Evolutionary conservation across 2,888 invertebrate genomes (phyloP).

Genomic region (Melanchra persicariae): DNA sequence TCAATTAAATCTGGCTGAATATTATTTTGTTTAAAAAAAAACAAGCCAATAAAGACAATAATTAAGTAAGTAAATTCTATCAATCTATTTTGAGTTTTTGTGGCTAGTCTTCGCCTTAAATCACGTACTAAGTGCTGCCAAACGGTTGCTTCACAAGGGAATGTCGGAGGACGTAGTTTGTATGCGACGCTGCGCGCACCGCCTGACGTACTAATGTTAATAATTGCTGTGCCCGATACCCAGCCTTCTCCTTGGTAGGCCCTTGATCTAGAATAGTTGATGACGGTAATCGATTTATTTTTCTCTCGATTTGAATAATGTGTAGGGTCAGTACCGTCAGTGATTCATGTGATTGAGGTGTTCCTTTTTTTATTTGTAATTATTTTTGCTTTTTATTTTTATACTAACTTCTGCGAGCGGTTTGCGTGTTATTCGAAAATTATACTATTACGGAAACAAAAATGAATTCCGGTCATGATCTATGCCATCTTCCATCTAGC

Average conservation of each 20-base stretch:
- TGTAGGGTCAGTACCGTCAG: not conserved
- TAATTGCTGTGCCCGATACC: constrained; percentile 66
- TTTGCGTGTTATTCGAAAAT: too few species aligned
- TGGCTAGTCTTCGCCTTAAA: constrained; percentile 13
- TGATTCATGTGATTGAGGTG: not conserved
- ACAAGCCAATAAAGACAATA: too few species aligned
- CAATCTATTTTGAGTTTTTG: not conserved
- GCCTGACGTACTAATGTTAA: constrained; percentile 60
- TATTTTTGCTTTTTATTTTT: not conserved
- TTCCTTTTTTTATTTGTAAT: too few species aligned
- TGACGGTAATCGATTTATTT: constrained; percentile 56
- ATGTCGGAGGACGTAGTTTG: constrained; percentile 78
- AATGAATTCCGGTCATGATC: too few species aligned
- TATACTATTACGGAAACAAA: too few species aligned
- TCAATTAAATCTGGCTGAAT: not conserved
- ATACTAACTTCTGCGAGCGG: too few species aligned
- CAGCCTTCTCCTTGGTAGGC: constrained; percentile 70
- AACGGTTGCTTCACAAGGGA: constrained; percentile 75
- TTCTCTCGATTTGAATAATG: constrained; percentile 38
- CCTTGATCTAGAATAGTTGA: constrained; percentile 78
- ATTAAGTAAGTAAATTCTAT: too few species aligned
- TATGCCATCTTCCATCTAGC: too few species aligned
- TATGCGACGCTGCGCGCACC: constrained; percentile 73
- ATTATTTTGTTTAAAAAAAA: not conserved
- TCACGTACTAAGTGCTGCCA: constrained; percentile 69